phyloP scores from a whole-genome alignment of 1,140 invertebrate genomes.

The Drosophila arizonae region DNA sequence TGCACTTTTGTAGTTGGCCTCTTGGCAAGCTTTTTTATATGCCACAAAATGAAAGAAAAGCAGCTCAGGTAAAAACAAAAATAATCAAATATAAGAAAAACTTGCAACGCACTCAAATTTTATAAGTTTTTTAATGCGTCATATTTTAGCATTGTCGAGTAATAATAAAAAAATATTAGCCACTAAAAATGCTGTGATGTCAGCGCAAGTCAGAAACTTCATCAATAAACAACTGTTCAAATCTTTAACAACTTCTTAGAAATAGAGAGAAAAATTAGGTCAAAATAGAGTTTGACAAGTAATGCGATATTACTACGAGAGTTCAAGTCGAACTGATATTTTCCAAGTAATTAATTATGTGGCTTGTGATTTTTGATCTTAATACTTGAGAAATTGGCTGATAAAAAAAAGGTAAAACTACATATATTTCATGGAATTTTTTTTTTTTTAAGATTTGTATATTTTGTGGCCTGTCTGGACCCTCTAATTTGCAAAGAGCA shows the following conservation, averaged over 20 bases:
- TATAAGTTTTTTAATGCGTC: constrained; percentile 57
- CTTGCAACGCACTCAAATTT: constrained; percentile 54
- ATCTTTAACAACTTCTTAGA: neutral
- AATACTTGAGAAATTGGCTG: no score
- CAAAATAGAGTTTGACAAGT: no score
- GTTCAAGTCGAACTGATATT: no score
- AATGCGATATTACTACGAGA: no score
- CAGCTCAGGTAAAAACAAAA: constrained; percentile 28
- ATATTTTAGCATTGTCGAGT: constrained; percentile 49
- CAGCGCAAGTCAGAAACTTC: neutral
- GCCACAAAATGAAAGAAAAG: constrained; percentile 25
- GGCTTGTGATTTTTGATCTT: no score
- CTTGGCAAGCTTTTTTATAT: constrained; percentile 59
- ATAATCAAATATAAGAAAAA: constrained; percentile 19
- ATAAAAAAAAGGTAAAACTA: no score
- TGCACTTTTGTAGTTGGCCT: constrained; percentile 71
- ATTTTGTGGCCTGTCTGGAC: no score
- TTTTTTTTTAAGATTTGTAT: no score
- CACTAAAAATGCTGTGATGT: constrained; percentile 50
- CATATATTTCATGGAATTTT: no score
- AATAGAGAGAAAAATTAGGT: no score
- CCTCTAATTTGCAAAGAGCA: no score
- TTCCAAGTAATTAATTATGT: no score
- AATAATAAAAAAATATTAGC: constrained; percentile 57
- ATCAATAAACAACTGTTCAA: constrained; percentile 6